These are phyloP conservation scores for Tenebrio molitor DNA, from an alignment of 1,140 invertebrate genomes.

Conservation along the genomic window DNA sequence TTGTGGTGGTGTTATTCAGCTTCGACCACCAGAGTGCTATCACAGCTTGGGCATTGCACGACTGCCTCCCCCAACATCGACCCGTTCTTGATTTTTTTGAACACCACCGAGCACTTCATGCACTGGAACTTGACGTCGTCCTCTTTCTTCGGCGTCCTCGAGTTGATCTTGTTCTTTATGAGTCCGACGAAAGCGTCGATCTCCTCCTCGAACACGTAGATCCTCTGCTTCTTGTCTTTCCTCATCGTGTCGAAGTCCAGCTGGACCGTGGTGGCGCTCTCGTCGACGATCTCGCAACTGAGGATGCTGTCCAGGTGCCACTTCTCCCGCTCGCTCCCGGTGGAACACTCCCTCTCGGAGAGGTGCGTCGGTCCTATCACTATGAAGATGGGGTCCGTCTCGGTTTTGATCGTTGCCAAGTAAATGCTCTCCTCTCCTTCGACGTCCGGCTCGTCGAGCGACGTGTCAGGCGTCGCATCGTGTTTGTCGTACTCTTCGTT, in stretches of 20 bases:
- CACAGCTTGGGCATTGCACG: slow-evolving; percentile 72
- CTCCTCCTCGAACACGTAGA: slow-evolving; percentile 72
- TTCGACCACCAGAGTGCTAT: slow-evolving; percentile 72
- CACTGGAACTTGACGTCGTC: slow-evolving; percentile 72
- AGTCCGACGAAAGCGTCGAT: slow-evolving; percentile 69
- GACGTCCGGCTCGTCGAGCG: slow-evolving; percentile 49
- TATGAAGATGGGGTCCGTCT: slow-evolving; percentile 54
- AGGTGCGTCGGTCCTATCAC: slow-evolving; percentile 63
- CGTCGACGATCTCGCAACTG: slow-evolving; percentile 67
- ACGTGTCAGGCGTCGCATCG: slow-evolving; percentile 47
- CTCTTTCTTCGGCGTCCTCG: slow-evolving; percentile 69
- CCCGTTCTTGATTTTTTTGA: slow-evolving; percentile 69
- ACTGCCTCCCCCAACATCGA: slow-evolving; percentile 53
- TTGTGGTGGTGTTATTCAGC: background rate
- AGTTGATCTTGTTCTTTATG: slow-evolving; percentile 59
- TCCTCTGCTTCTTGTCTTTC: slow-evolving; percentile 70
- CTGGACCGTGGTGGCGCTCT: slow-evolving; percentile 69
- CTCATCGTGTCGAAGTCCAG: slow-evolving; percentile 75
- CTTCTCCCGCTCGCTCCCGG: slow-evolving; percentile 69
- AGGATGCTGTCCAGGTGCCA: slow-evolving; percentile 73
- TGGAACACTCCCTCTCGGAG: slow-evolving; percentile 68
- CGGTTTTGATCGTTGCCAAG: slow-evolving; percentile 64
- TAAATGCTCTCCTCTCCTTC: slow-evolving; percentile 66
- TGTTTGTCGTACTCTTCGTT: slow-evolving; percentile 32
- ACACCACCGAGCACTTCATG: slow-evolving; percentile 74